A percentile compares a stretch with the other conserved stretches of the same genome.
Evolutionary conservation across 2,797 vertebrate genomes (phyloP).

Genomic region (Mallotus villosus): DNA sequence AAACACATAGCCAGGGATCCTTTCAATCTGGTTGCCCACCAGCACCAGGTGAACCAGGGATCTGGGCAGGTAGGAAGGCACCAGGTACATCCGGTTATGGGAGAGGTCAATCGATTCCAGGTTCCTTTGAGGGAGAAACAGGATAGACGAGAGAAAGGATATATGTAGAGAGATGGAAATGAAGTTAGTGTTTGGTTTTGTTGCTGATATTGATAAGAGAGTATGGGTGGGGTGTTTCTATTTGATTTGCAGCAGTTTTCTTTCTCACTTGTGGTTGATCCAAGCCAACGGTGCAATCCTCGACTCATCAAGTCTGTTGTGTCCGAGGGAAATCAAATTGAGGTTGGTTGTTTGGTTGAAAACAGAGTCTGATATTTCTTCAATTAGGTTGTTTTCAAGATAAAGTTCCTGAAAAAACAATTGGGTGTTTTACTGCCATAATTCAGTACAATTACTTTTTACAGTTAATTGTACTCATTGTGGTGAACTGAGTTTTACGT

Average conservation of each 20-base stretch:
- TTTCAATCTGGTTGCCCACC: slow-evolving; percentile 91
- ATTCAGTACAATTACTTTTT: neutral
- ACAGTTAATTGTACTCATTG: neutral
- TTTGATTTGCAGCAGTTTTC: neutral
- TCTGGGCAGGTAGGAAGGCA: slow-evolving; percentile 92
- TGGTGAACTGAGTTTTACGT: neutral
- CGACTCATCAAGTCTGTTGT: slow-evolving; percentile 91
- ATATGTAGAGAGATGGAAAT: neutral
- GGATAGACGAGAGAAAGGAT: slow-evolving; percentile 2
- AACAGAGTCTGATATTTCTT: slow-evolving; percentile 90
- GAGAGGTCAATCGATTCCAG: slow-evolving; percentile 96
- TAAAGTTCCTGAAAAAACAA: slow-evolving; percentile 84
- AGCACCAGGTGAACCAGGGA: slow-evolving; percentile 90
- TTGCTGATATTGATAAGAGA: neutral
- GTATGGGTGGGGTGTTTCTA: neutral
- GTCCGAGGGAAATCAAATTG: slow-evolving; percentile 85
- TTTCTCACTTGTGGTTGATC: slow-evolving; percentile 91
- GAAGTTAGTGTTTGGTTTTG: neutral
- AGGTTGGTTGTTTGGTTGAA: slow-evolving; percentile 90
- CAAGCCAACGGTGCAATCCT: slow-evolving; percentile 91
- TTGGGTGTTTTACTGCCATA: neutral
- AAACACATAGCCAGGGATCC: slow-evolving; percentile 94
- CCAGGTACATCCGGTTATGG: slow-evolving; percentile 89
- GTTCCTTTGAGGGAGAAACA: slow-evolving; percentile 74
- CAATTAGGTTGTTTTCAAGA: slow-evolving; percentile 92